Evolutionary conservation across 1,140 invertebrate genomes (phyloP).

Genomic region (Drosophila eugracilis): DNA sequence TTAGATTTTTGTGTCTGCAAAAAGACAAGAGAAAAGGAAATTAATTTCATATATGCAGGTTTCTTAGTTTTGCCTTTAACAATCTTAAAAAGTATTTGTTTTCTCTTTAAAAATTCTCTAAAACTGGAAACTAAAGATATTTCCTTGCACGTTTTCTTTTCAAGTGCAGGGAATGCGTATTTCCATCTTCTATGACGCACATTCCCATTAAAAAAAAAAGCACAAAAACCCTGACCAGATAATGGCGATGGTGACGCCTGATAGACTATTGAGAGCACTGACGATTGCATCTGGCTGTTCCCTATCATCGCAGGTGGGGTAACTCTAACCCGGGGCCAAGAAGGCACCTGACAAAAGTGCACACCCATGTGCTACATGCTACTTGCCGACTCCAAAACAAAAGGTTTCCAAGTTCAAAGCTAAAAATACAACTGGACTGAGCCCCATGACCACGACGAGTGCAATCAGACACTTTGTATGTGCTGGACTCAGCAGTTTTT

Average conservation of each 20-base stretch:
- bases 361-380: neutral
- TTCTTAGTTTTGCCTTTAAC: too few relatives aligned
- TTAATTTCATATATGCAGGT: too few relatives aligned
- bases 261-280: conserved; percentile 5
- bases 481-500: conserved; percentile 4
- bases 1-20: too few relatives aligned
- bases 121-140: too few relatives aligned
- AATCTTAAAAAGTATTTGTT: too few relatives aligned
- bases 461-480: conserved; percentile 8
- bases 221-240: too few relatives aligned
- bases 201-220: neutral
- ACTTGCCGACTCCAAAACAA: conserved; percentile 1
- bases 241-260: neutral
- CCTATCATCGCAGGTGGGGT: neutral
- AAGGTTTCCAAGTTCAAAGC: conserved; percentile 1
- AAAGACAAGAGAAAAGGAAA: too few relatives aligned
- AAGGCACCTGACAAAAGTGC: neutral
- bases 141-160: too few relatives aligned
- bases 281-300: too few relatives aligned
- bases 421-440: conserved; percentile 3
- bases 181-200: conserved; percentile 15
- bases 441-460: conserved; percentile 20
- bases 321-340: neutral
- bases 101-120: too few relatives aligned
- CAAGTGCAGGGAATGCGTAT: too few relatives aligned